Percentiles rank a stretch among this genome's conserved stretches.
phyloP scores from a whole-genome alignment of 1,140 invertebrate species.

The Formica exsecta region DNA sequence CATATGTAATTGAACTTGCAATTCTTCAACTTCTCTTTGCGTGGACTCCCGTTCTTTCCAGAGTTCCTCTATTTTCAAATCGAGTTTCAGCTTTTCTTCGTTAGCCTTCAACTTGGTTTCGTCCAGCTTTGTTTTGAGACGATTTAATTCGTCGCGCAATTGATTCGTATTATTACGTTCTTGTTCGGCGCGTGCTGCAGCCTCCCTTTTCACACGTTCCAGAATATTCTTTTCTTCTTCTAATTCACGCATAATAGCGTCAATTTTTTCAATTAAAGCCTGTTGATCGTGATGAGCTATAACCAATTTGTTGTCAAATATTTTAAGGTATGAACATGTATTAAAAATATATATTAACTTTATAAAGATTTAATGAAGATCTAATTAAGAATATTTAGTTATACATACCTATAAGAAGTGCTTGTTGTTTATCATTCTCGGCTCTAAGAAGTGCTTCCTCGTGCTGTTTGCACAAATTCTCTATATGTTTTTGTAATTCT shows the following conservation, averaged over 20 bases:
- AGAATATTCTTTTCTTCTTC: constrained; percentile 90
- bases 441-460: constrained; percentile 93
- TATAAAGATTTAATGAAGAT: not conserved
- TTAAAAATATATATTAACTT: not conserved
- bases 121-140: constrained; percentile 89
- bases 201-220: constrained; percentile 90
- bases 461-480: constrained; percentile 93
- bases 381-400: constrained; percentile 53
- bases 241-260: constrained; percentile 89
- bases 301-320: constrained; percentile 33
- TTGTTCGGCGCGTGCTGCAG: constrained; percentile 90
- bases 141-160: constrained; percentile 91
- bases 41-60: constrained; percentile 90
- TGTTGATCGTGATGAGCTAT: constrained; percentile 94
- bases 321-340: constrained; percentile 21
- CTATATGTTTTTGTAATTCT: constrained; percentile 91
- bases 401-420: constrained; percentile 90
- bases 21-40: constrained; percentile 90
- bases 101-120: constrained; percentile 90
- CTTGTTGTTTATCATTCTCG: constrained; percentile 96
- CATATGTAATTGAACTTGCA: constrained; percentile 92
- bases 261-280: constrained; percentile 92
- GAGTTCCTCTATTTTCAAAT: constrained; percentile 90
- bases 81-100: constrained; percentile 90
- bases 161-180: constrained; percentile 90